These are phyloP conservation scores for Drosophila varians DNA, from an alignment of 1,140 invertebrate genomes.

Conservation along the genomic window DNA sequence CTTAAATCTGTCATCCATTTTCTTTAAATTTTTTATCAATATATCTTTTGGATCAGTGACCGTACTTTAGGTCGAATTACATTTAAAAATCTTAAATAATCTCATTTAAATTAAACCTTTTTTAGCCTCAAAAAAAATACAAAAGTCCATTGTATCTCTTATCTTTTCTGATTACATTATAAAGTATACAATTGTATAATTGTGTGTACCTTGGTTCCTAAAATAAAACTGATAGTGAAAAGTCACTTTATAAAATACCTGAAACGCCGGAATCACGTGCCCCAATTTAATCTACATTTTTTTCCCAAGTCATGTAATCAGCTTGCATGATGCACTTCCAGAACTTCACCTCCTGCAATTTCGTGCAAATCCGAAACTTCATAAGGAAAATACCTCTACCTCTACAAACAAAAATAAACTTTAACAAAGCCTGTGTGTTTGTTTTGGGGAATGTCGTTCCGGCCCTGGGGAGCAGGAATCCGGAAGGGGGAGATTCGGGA, in stretches of 20 bases:
- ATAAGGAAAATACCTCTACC: slow-evolving; percentile 20
- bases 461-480: slow-evolving; percentile 20
- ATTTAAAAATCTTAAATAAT: too few species aligned
- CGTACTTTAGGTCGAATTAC: too few species aligned
- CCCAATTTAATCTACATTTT: slow-evolving; percentile 18
- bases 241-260: not conserved
- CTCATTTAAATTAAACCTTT: too few species aligned
- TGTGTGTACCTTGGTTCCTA: not conserved
- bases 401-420: not conserved
- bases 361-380: slow-evolving; percentile 36
- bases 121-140: not conserved
- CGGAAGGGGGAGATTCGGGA: slow-evolving; percentile 11
- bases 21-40: too few species aligned
- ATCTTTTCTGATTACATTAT: not conserved
- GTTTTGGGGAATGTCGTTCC: slow-evolving; percentile 26
- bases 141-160: not conserved
- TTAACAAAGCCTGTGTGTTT: not conserved
- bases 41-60: too few species aligned
- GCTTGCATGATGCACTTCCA: slow-evolving; percentile 27
- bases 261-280: slow-evolving; percentile 8
- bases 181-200: not conserved
- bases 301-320: slow-evolving; percentile 18
- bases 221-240: not conserved
- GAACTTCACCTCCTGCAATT: slow-evolving; percentile 33
- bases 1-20: too few species aligned